Conservation (phyloP, 2,888 invertebrate species). For the Nysson spinosus region DNA sequence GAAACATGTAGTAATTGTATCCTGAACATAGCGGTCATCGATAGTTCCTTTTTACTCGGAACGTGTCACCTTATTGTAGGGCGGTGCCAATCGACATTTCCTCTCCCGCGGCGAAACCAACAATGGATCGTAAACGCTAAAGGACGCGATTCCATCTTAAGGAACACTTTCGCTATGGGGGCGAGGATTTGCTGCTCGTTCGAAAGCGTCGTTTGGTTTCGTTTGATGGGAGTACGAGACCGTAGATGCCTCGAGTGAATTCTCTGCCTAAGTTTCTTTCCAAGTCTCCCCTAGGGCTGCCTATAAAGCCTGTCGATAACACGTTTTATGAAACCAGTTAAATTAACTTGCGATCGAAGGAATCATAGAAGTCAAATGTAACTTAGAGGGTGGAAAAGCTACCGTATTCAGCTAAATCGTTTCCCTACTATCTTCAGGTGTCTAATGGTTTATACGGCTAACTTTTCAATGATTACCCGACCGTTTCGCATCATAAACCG, state of each 20-base stretch:
- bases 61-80: not conserved
- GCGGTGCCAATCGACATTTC: conserved; percentile 7
- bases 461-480: too few relatives aligned
- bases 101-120: conserved; percentile 10
- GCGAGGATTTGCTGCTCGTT: conserved; percentile 41
- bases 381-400: not conserved
- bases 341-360: conserved; percentile 22
- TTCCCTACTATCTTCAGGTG: not conserved
- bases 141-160: conserved; percentile 39
- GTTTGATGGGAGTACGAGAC: conserved; percentile 23
- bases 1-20: conserved; percentile 4
- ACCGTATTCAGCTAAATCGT: not conserved
- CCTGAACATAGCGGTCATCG: not conserved
- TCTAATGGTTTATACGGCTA: too few relatives aligned
- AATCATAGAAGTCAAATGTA: not conserved
- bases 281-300: not conserved
- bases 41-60: not conserved
- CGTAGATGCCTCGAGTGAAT: conserved; percentile 29
- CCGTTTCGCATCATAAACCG: too few relatives aligned
- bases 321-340: conserved; percentile 16
- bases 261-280: conserved; percentile 27
- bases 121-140: conserved; percentile 27
- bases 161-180: conserved; percentile 25
- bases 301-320: conserved; percentile 12
- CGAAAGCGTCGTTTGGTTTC: conserved; percentile 33